phyloP scores from a whole-genome alignment of 2,113 vertebrate species.

The Anolis sagrei region DNA sequence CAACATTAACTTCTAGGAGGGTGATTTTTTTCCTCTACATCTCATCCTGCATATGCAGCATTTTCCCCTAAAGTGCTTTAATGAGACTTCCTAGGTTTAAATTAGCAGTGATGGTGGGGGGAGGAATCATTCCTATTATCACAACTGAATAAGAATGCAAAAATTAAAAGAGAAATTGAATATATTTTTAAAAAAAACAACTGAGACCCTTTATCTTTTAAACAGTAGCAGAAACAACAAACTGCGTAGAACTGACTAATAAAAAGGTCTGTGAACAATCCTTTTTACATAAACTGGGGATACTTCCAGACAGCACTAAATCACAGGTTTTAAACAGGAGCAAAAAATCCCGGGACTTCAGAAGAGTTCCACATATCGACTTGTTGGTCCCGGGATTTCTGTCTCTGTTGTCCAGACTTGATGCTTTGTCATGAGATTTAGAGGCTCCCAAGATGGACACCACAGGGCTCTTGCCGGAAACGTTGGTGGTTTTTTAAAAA shows the following conservation, averaged over 20 bases:
- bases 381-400: too few species aligned
- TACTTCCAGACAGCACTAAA: too few species aligned
- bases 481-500: too few species aligned
- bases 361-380: too few species aligned
- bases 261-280: background rate
- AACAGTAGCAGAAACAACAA: conserved; percentile 38
- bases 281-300: background rate
- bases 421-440: too few species aligned
- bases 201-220: conserved; percentile 30
- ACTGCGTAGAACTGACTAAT: conserved; percentile 7
- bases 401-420: too few species aligned
- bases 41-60: background rate
- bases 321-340: too few species aligned
- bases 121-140: conserved; percentile 3
- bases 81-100: conserved; percentile 44
- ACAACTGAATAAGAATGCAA: background rate
- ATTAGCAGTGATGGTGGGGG: background rate
- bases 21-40: conserved; percentile 28
- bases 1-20: conserved; percentile 34
- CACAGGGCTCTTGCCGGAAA: too few species aligned
- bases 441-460: too few species aligned
- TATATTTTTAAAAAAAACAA: conserved; percentile 19
- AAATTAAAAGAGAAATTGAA: background rate
- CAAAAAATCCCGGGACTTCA: too few species aligned
- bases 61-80: conserved; percentile 37